Base-by-base conservation (phyloP, 2,113 vertebrate species). In the Osmerus eperlanus region DNA sequence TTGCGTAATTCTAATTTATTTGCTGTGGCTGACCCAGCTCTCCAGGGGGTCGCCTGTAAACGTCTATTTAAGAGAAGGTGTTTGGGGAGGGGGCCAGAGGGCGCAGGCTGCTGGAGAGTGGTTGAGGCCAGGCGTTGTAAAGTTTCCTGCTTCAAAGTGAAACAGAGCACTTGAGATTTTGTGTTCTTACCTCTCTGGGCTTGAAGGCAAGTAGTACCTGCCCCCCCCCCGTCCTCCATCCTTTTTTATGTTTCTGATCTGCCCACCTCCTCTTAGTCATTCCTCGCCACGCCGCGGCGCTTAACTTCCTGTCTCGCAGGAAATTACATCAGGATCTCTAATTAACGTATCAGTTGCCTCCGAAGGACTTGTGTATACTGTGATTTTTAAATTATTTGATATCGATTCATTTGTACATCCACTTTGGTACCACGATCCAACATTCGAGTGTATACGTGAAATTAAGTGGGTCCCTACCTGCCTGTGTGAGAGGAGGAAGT, bases 1-100 rank as follows among this genome's bases (percentile, higher is more conserved):
- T 94, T 93, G 89, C 93, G 89, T 94, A 92, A 92, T 95, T 90
- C 92, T 95, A 95, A 96, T 97, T 96, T 95, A 96, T 89, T 97
- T 95, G 93, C 93, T 2, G 89, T 92, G 92, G 91, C 92, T 89
- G 92, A 90, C 92, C 93, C 92, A 93, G 91, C 75, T 88, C 78
- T 88, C 80, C 83, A 80, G 90, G 93, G 88, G 89, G 90, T 89
- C 91, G 91, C 77, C 91, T 92, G 92, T 94, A 90, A 93, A 94
- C 94, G 93, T 91, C 93, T 94, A 93, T 96, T 95, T 95, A 94
- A 85, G 88, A 84, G 81, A 94, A 85, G 88, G 83, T 88, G 89
- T 89, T 91, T 87, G 91, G 4, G 70, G 3, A 2, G 11, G 3
- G 29, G 67, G 51, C 29, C 87, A 91, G 90, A 91, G 64, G 68